These are phyloP conservation scores for Pseudotriccus pelzelni DNA, from an alignment of 2,797 vertebrate species.

Conservation along the genomic window DNA sequence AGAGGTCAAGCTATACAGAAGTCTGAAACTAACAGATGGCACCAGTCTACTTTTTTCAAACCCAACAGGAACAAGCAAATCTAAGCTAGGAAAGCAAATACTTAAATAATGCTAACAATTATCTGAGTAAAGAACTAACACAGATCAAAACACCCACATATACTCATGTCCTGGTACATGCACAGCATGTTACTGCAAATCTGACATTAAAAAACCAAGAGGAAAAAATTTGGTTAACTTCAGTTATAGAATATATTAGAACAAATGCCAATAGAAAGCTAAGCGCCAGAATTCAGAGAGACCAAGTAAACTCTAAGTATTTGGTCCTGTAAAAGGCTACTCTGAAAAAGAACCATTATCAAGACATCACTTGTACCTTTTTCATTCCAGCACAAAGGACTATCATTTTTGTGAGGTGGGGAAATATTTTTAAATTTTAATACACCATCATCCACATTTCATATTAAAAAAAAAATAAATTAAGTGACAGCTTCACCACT, in stretches of 20 bases:
- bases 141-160: slow-evolving; percentile 51
- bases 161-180: slow-evolving; percentile 30
- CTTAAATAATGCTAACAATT: slow-evolving; percentile 41
- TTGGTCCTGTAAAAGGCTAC: neutral
- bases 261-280: neutral
- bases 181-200: slow-evolving; percentile 40
- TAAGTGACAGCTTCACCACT: neutral
- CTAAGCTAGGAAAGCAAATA: slow-evolving; percentile 35
- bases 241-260: neutral
- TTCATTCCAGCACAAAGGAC: neutral
- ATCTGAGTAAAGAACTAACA: slow-evolving; percentile 34
- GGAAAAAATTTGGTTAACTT: neutral
- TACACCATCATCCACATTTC: neutral
- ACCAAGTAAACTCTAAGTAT: neutral
- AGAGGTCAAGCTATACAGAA: neutral
- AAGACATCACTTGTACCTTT: neutral
- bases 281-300: neutral
- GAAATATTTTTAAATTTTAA: neutral
- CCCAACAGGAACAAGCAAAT: slow-evolving; percentile 40
- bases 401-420: neutral
- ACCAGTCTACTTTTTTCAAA: neutral
- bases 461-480: neutral
- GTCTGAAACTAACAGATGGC: slow-evolving; percentile 32
- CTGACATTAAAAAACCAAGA: slow-evolving; percentile 10
- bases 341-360: neutral